A percentile compares a stretch with the other conserved stretches of the same genome.
Conservation (phyloP, 1,140 invertebrate genomes). For the Cyrtorhinus lividipennis region DNA sequence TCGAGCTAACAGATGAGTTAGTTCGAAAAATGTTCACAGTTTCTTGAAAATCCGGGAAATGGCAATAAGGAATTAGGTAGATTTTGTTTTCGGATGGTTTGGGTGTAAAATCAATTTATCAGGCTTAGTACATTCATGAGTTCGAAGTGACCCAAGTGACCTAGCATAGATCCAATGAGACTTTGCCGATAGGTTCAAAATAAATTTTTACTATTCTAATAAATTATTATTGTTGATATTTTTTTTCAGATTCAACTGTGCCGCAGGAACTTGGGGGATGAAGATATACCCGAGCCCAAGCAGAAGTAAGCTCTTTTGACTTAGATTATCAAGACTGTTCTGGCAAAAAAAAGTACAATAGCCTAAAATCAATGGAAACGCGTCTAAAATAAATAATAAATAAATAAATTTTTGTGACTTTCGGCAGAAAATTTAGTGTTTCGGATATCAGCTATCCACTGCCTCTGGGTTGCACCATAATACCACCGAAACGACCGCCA, state of each 20-base stretch:
- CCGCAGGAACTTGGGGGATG: background rate
- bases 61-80: too few species aligned
- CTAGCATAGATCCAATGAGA: too few species aligned
- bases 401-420: background rate
- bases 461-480: background rate
- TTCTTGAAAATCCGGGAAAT: too few species aligned
- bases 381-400: background rate
- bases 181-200: too few species aligned
- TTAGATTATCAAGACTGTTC: background rate
- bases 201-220: too few species aligned
- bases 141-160: too few species aligned
- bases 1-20: too few species aligned
- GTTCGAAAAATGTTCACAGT: too few species aligned
- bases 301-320: background rate
- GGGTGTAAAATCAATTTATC: too few species aligned
- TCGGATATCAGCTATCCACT: conserved; percentile 5
- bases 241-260: background rate
- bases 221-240: too few species aligned
- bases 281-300: background rate
- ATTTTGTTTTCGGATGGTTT: too few species aligned
- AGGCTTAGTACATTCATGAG: too few species aligned
- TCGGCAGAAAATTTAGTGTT: background rate
- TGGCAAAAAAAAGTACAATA: background rate
- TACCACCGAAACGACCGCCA: background rate
- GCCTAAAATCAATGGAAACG: background rate